Conservation (phyloP, 2,113 vertebrate genomes). For the Bos indicus region DNA sequence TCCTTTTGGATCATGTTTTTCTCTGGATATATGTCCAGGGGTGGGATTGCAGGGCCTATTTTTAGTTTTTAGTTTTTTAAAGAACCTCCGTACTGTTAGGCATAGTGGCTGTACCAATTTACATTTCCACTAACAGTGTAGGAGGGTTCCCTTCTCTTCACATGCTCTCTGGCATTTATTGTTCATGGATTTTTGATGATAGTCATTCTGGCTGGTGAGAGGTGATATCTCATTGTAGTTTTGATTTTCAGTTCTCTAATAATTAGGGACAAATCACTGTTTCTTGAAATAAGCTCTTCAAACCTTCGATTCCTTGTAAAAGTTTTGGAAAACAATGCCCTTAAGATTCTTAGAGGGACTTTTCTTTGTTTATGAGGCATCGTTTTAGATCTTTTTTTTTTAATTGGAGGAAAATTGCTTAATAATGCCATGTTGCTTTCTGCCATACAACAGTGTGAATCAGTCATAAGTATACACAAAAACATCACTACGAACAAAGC, state of each 20-base stretch:
- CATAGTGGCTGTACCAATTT: not conserved
- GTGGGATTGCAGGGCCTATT: not conserved
- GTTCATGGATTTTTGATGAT: not conserved
- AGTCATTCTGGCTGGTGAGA: not conserved
- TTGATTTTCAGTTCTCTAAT: not conserved
- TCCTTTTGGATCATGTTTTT: not conserved
- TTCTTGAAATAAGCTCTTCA: not conserved
- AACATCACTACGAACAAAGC: not conserved
- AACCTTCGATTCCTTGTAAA: not conserved
- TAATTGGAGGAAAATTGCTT: not conserved
- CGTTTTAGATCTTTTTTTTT: not conserved
- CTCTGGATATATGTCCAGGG: not conserved
- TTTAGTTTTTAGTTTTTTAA: not conserved
- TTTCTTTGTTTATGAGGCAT: not conserved
- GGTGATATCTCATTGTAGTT: not conserved
- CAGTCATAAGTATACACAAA: not conserved
- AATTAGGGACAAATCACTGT: not conserved
- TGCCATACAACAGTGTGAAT: not conserved
- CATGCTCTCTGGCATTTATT: not conserved
- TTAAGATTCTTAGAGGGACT: not conserved
- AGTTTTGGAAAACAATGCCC: not conserved
- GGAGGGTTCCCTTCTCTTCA: not conserved
- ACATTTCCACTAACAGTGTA: not conserved
- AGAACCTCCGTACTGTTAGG: not conserved
- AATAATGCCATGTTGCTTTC: not conserved